Evolutionary conservation across 2,113 vertebrate genomes (phyloP), one percentile per base, ranked within the genome.

Genomic region (Eulemur rufifrons): DNA sequence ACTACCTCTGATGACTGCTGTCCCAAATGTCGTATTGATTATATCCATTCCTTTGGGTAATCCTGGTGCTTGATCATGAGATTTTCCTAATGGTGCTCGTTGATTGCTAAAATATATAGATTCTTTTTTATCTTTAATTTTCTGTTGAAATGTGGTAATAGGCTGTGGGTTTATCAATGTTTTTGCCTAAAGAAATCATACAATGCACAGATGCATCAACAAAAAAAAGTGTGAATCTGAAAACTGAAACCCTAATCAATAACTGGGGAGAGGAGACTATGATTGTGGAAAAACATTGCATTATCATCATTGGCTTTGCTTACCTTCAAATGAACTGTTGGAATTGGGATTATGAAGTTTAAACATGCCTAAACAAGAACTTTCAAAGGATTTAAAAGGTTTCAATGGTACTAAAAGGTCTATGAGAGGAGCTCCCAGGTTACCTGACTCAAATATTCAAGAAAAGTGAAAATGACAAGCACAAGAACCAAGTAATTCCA

Each of bases 121-220:
- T 97, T 99, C 99, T 88, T 98, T 98, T 81, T 98, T 96, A 27
- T 99, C 98, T 78, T 98, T 97, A 17, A 99, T 42, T 98, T 96
- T 99, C 94, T 99, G 98, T 92, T 99, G 99, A 97, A 99, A 99
- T n/a, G 85, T 17, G 10, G 98, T 99, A 96, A 98, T 98, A 45
- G 86, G 93, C 61, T 97, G 97, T n/a, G 99, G 99, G 97, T 99
- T 99, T 92, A 99, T 80, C 97, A 99, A 69, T 42, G 85, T 95
- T 34, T 50, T 97, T 91, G 81, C 96, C 99, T 99, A 98, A 97
- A 98, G 39, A 97, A 88, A 98, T 71, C 78, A 96, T 12, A 98
- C 68, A 97, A 54, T 95, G 68, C 15, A 97, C 21, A 88, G 85
- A 50, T 90, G 5, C 42, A 80, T 74, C 54, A 94, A 89, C 52